Conservation (phyloP, 35 echinoderm and acorn worm species). For the Hemicentrotus pulcherrimus region DNA sequence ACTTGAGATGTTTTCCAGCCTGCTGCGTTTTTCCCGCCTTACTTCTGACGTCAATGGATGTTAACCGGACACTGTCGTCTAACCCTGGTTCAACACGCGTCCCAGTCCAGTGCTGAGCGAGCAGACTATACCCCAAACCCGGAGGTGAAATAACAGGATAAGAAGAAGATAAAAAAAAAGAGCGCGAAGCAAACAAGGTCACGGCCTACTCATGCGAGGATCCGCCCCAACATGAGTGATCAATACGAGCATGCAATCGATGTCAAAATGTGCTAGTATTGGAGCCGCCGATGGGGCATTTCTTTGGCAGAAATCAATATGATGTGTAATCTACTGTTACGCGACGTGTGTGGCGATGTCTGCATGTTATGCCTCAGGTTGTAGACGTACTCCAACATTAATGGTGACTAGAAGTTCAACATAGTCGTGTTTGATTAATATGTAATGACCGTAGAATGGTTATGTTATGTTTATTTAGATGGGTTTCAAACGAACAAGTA, state of each 20-base stretch:
- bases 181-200: background rate
- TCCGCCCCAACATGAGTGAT: background rate
- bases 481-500: too few relatives aligned
- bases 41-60: background rate
- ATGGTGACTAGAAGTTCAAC: background rate
- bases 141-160: background rate
- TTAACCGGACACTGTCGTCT: background rate
- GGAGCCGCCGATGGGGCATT: background rate
- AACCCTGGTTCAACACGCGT: background rate
- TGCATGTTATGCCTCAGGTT: background rate
- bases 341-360: background rate
- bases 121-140: background rate
- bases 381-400: too few relatives aligned
- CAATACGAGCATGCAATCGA: background rate
- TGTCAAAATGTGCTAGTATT: background rate
- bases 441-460: background rate
- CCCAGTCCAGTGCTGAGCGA: background rate
- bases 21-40: background rate
- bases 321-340: background rate
- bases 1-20: background rate
- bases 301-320: background rate
- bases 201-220: background rate
- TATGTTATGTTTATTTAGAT: too few relatives aligned
- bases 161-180: background rate
- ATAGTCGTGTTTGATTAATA: background rate